Evolutionary conservation across 2,888 invertebrate genomes (phyloP).

Genomic region (Scelioninae gen. 2): DNA sequence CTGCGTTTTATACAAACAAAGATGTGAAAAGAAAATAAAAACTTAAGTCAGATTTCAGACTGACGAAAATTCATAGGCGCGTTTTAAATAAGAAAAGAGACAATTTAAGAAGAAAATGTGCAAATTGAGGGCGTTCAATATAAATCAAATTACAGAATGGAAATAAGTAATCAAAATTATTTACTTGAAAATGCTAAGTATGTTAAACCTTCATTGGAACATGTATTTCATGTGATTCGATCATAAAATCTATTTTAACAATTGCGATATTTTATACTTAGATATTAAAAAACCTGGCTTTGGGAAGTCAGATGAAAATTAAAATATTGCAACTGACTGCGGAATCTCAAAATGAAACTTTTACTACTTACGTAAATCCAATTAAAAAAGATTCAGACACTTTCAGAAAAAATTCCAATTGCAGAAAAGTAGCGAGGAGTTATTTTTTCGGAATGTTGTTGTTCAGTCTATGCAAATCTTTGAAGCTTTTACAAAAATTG

Average conservation of each 20-base stretch:
- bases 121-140: conserved; percentile 22
- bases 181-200: conserved; percentile 1
- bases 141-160: conserved; percentile 20
- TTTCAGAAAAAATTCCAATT: conserved; percentile 5
- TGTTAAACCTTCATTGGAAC: conserved; percentile 4
- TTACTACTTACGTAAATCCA: conserved; percentile 32
- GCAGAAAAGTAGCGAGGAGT: conserved; percentile 17
- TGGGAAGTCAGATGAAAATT: background rate
- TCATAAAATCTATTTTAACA: conserved; percentile 4
- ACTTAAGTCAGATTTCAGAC: conserved; percentile 16
- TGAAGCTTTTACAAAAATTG: conserved; percentile 18
- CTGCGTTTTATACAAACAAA: conserved; percentile 13
- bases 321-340: conserved; percentile 29
- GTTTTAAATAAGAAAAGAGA: conserved; percentile 23
- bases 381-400: conserved; percentile 2
- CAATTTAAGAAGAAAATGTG: conserved; percentile 21
- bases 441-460: conserved; percentile 5
- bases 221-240: conserved; percentile 22
- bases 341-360: background rate
- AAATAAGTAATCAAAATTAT: conserved; percentile 13
- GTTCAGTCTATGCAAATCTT: conserved; percentile 18
- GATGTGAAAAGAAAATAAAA: conserved; percentile 20
- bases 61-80: conserved; percentile 13
- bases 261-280: conserved; percentile 18
- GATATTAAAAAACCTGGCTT: conserved; percentile 14